Evolutionary conservation across 2,113 vertebrate species (phyloP).

Genomic region (Melanerpes aurifrons): DNA sequence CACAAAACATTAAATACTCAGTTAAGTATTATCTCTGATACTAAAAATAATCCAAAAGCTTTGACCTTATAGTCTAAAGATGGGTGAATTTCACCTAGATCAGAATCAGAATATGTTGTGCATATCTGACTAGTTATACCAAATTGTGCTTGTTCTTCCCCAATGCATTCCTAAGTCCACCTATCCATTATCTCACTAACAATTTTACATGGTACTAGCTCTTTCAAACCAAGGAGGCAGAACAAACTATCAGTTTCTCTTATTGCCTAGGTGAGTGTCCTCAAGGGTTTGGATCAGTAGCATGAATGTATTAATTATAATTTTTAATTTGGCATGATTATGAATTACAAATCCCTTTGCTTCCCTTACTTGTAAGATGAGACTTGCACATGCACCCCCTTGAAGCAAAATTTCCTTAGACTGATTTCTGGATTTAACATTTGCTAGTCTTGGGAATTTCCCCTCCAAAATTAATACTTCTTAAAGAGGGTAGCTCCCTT

Average conservation of each 20-base stretch:
- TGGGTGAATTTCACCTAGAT: background rate
- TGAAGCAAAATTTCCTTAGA: background rate
- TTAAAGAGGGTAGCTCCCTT: background rate
- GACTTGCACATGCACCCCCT: background rate
- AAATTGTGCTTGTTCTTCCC: background rate
- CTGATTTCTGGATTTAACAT: background rate
- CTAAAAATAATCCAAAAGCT: background rate
- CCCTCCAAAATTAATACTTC: background rate
- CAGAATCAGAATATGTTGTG: background rate
- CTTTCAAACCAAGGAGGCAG: background rate
- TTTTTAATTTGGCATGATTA: conserved; percentile 32
- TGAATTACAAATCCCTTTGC: background rate
- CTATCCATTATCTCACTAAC: background rate
- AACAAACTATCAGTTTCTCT: background rate
- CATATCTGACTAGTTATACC: background rate
- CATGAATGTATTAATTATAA: conserved; percentile 21
- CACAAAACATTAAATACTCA: background rate
- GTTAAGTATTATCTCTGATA: background rate
- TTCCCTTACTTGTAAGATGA: background rate
- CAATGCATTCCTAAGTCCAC: background rate
- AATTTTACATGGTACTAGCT: background rate
- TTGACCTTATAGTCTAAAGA: background rate
- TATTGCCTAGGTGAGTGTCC: background rate
- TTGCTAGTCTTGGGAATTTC: background rate
- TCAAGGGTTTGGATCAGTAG: background rate